Evolutionary conservation across 2,888 invertebrate genomes (phyloP), one percentile per base, ranked within the genome.

Genomic region (Apocheima hispidaria): DNA sequence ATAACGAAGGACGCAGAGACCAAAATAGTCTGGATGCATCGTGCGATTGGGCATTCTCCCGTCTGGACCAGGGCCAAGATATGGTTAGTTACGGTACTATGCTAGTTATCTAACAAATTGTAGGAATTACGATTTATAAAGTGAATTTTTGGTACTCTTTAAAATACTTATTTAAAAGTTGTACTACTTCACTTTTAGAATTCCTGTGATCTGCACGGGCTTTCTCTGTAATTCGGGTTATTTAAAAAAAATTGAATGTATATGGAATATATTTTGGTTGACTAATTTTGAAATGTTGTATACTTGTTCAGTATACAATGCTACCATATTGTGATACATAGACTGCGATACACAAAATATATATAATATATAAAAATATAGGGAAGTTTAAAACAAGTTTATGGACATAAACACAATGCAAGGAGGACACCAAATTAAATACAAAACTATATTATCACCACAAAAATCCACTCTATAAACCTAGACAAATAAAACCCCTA

Each of bases 21-120:
- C 69, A 79, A 85, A 90, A 89, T 88, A 88, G 80, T 76, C 75
- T 69, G 77, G 82, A 84, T 86, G 87, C 85, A 87, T 84, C 85
- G 78, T 83, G 83, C 83, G 83, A 81, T 78, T 78, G 79, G 79
- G 77, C 77, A 77, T 77, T 76, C 79, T 77, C 78, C 74, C 75
- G 69, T 60, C 71, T 90, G 90, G 89, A 83, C 46, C 46, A 49
- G 61, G 54, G 85, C 90, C 87, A 87, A 83, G 54, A 65, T 57
- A 60, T 70, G 70, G 75, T 72, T 73, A 78, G 75, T 73, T 75
- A 71, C 69, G 66, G 61, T 68, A 63, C 70, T 66, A 63, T 69
- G 65, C 66, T 62, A 76, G 66, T 64, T 64, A 64, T 62, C 64
- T 68, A 66, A 65, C 41, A 41, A 30, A 51, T 41, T 49, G 68